phyloP scores from a whole-genome alignment of 2,888 invertebrate species.

The Pristionchus fissidentatus region DNA sequence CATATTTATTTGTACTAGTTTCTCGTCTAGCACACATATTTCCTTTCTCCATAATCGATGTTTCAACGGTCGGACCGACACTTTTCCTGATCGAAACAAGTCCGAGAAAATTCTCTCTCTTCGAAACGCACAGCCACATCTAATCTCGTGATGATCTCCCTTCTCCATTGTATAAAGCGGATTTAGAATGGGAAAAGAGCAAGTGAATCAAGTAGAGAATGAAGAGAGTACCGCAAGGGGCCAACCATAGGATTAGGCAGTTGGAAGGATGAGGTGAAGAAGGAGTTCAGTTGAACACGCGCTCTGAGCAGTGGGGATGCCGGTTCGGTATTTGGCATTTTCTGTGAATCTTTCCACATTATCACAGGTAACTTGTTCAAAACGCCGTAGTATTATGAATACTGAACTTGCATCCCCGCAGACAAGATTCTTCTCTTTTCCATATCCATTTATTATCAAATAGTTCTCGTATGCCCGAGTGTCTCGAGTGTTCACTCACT shows the following conservation, averaged over 20 bases:
- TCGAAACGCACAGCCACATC: neutral
- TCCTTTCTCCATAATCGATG: neutral
- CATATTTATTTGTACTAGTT: neutral
- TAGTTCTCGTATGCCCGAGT: too few relatives aligned
- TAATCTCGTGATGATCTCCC: constrained; percentile 32
- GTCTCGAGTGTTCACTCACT: too few relatives aligned
- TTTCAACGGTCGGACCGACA: neutral
- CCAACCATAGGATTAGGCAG: neutral
- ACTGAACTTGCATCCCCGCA: too few relatives aligned
- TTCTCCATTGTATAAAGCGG: constrained; percentile 38
- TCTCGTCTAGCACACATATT: constrained; percentile 24
- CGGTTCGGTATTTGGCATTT: too few relatives aligned
- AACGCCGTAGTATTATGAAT: too few relatives aligned
- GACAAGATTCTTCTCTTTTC: too few relatives aligned
- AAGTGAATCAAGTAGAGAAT: neutral
- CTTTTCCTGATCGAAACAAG: neutral
- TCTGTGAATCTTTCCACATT: too few relatives aligned
- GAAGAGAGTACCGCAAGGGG: neutral
- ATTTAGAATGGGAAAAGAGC: constrained; percentile 12
- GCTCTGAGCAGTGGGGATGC: too few relatives aligned
- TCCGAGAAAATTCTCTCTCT: neutral
- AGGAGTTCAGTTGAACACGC: too few relatives aligned
- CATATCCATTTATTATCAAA: too few relatives aligned
- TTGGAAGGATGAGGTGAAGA: neutral
- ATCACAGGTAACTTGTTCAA: too few relatives aligned